A percentile compares a stretch with the other conserved stretches of the same genome.
Evolutionary conservation across 2,888 invertebrate species (phyloP).

Genomic region (Tetrapedia diversipes): DNA sequence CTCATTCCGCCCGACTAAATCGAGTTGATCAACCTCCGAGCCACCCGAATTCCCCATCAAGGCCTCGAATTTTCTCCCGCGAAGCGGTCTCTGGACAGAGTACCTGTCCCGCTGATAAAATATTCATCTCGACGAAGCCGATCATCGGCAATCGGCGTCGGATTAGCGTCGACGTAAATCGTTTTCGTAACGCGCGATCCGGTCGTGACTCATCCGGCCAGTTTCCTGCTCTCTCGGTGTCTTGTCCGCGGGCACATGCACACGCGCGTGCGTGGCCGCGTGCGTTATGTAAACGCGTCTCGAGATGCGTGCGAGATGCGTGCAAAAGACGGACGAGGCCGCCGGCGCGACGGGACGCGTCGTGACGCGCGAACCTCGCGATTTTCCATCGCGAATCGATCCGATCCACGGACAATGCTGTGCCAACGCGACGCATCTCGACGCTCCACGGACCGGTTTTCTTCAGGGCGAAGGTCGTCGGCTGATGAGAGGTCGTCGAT

Average conservation of each 20-base stretch:
- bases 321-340: conserved; percentile 41
- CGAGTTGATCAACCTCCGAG: too few species aligned
- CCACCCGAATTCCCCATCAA: too few species aligned
- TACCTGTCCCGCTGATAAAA: neutral
- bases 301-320: conserved; percentile 30
- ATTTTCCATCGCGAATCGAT: conserved; percentile 52
- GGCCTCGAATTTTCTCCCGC: neutral
- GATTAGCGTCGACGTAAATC: conserved; percentile 41
- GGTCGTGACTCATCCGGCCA: conserved; percentile 54
- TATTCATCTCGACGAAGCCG: neutral
- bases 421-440: conserved; percentile 42
- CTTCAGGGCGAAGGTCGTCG: conserved; percentile 63
- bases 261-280: neutral
- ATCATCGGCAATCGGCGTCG: conserved; percentile 1
- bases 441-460: conserved; percentile 51
- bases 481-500: conserved; percentile 58
- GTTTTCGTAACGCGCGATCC: conserved; percentile 36
- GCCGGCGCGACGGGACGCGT: neutral
- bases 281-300: conserved; percentile 47
- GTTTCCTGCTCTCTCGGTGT: conserved; percentile 32
- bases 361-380: conserved; percentile 14
- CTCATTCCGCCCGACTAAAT: too few species aligned
- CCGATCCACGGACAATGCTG: conserved; percentile 20
- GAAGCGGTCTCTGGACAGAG: neutral
- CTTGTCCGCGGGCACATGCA: conserved; percentile 13